Conservation (phyloP, 2,113 vertebrate genomes). For the Pseudois nayaur region DNA sequence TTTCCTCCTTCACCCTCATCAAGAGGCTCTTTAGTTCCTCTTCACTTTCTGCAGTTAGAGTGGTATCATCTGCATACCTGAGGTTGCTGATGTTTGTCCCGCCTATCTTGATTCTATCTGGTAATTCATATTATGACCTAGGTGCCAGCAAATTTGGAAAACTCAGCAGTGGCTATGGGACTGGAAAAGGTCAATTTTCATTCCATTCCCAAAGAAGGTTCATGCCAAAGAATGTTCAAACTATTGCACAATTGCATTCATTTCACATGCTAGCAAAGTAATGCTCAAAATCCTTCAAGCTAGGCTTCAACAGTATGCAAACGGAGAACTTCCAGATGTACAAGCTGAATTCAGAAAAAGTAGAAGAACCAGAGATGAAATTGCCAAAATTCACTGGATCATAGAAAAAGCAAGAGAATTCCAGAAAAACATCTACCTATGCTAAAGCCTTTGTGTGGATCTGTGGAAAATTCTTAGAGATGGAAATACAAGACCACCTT, state of each 20-base stretch:
- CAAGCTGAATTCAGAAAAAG: neutral
- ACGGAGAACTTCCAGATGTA: accelerated
- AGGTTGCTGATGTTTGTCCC: neutral
- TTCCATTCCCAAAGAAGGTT: neutral
- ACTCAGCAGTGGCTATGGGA: neutral
- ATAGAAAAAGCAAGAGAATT: neutral
- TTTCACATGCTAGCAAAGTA: neutral
- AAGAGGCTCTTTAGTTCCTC: neutral
- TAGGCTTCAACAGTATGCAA: neutral
- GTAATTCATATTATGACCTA: neutral
- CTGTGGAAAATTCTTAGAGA: neutral
- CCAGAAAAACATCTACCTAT: neutral
- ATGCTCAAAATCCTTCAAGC: neutral
- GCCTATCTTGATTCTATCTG: neutral
- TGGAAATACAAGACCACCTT: neutral
- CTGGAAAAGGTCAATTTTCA: neutral
- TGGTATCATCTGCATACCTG: neutral
- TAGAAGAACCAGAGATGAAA: neutral
- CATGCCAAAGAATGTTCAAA: neutral
- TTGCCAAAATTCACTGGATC: neutral
- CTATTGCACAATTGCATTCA: neutral
- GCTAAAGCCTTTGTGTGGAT: neutral
- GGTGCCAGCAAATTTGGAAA: neutral
- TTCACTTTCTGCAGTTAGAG: neutral
- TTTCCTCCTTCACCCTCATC: neutral